Evolutionary conservation across 2,888 invertebrate genomes (phyloP).

Genomic region (Hypomecis punctinalis): DNA sequence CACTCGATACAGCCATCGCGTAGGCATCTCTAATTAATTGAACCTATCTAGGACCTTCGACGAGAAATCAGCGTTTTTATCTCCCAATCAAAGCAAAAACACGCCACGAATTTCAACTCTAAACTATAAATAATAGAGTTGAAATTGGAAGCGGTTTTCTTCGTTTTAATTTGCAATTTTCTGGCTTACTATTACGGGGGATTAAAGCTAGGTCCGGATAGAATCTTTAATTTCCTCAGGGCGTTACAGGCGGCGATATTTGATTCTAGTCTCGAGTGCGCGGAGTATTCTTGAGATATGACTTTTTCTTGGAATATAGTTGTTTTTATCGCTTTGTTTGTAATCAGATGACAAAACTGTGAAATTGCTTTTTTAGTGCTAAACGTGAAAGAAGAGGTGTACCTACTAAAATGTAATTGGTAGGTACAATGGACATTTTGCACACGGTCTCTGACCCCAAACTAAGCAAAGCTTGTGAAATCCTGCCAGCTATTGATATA

Average conservation of each 20-base stretch:
- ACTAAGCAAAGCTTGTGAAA: too few species aligned
- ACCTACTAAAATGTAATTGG: too few species aligned
- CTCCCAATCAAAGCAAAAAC: slow-evolving; percentile 46
- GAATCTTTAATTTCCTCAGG: slow-evolving; percentile 83
- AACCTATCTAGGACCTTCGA: slow-evolving; percentile 68
- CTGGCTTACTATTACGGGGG: slow-evolving; percentile 76
- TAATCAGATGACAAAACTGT: background rate
- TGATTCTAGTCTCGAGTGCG: slow-evolving; percentile 54
- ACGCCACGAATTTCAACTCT: slow-evolving; percentile 46
- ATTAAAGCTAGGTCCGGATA: slow-evolving; percentile 80
- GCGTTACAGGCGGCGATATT: slow-evolving; percentile 70
- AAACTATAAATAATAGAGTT: slow-evolving; percentile 26
- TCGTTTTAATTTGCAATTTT: slow-evolving; percentile 81
- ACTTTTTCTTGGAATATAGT: slow-evolving; percentile 18
- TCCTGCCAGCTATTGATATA: too few species aligned
- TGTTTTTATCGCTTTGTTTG: slow-evolving; percentile 13
- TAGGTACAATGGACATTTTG: too few species aligned
- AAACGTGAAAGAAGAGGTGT: too few species aligned
- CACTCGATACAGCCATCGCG: slow-evolving; percentile 61
- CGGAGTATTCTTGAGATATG: slow-evolving; percentile 16
- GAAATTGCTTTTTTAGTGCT: too few species aligned
- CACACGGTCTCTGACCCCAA: too few species aligned
- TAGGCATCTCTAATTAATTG: slow-evolving; percentile 77
- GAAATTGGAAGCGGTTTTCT: slow-evolving; percentile 30
- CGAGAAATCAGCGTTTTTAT: slow-evolving; percentile 75